Base-by-base conservation (phyloP, 2,888 invertebrate species). In the Bombyx huttoni region DNA sequence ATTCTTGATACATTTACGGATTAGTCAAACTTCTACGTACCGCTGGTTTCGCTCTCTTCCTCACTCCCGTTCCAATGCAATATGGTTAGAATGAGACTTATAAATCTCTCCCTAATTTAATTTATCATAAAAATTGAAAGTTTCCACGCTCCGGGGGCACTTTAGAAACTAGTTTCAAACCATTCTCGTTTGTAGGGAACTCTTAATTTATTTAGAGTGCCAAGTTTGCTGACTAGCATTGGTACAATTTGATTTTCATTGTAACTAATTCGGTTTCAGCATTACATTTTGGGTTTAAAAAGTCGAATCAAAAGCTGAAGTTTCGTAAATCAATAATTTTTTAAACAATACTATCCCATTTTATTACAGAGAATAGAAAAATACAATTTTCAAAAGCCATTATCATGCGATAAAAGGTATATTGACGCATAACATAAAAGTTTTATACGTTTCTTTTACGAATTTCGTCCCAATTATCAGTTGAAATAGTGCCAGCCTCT, bases 121-220 rank as follows among this genome's bases (percentile, higher is more conserved):
- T 86, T 85, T 82, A 81, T 87, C 84, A 86, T 87, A 88, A 86
- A 87, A 87, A 87, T 84, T 85, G 79, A 81, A 87, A 87, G 82
- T 86, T 85, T 78, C 65, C 63, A 67, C 74, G 70, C 74, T 77
- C 67, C 67, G 78, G 75, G 76, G 75, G 73, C 75, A 81, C 76
- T 82, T 77, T 65, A 68, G 75, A 61, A 78, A 81, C 77, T 87
- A 84, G 83, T 81, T 86, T 85, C 83, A 88, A 86, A 86, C 85
- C 83, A 84, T 84, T 86, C 83, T 78, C 75, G 73, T 79, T 79
- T 75, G 80, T 73, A 83, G 73, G 80, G 76, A 83, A 82, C 77
- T 86, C 85, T 75, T 87, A 87, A 88, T 87, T 87, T 85, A 87
- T 83, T 78, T 82, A 73, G 78, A 87, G 88, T 88, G 86, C 79